Base-by-base conservation (phyloP, 2,797 vertebrate genomes). In the Delichon dasypus region DNA sequence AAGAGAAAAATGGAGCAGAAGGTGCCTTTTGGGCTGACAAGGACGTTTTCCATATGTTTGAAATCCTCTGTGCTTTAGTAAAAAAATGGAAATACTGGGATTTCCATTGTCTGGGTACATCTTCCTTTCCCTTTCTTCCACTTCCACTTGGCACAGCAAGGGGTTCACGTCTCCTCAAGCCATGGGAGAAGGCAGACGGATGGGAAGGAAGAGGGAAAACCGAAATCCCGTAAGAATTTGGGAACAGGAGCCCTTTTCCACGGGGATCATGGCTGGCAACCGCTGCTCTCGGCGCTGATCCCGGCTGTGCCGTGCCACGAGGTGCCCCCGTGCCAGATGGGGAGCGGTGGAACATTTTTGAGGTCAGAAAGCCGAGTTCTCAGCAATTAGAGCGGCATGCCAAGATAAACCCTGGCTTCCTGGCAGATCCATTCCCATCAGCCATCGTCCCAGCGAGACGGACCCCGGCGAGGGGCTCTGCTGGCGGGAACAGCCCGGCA, bases 331-430 rank as follows among this genome's bases (percentile, higher is more conserved):
- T 30, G 61, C 89, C 23, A 2, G 11, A 6, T 3, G 4, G 50
- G 80, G 61, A 94, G 40, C 5, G 0, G 79, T 71, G 61, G 79
- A 79, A 72, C 27, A 2, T 85, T 95, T 94, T 48, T 70, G 62
- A 81, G 86, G 74, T 93, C 54, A 50, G 94, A 96, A 93, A 95
- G 85, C 25, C 20, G 92, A 90, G 70, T 94, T 96, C 90, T 79
- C 70, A 75, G 73, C 89, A 90, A 95, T 93, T 64, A 82, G 65
- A 85, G 89, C 2, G 0, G 81, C 76, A 26, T 53, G 93, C 95
- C 90, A 84, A 92, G 89, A 72, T 66, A 91, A 93, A 93, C 45
- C 80, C 74, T 10, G 0, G 2, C 80, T 96, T 95, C 95, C 96
- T 92, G 95, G 79, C 18, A 4, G 85, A 62, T 60, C 89, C 6